A percentile compares a stretch with the other conserved stretches of the same genome.
Evolutionary conservation across 2,113 vertebrate species (phyloP).

Genomic region (Hydropotes inermis): DNA sequence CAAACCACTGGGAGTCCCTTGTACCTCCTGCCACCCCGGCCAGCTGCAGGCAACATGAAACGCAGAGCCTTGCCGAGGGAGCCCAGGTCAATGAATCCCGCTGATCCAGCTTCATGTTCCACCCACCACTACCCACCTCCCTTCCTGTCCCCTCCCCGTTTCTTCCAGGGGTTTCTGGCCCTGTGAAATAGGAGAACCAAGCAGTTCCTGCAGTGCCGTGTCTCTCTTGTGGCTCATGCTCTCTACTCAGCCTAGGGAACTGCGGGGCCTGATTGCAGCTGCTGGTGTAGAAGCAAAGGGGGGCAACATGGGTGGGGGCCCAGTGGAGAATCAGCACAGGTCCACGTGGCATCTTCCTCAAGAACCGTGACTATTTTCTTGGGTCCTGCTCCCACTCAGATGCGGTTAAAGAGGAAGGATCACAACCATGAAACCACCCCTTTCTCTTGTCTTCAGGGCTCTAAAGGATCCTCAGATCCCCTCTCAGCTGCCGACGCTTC

Average conservation of each 20-base stretch:
- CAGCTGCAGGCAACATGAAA: neutral
- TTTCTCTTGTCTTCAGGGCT: too few species aligned
- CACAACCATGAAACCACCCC: too few species aligned
- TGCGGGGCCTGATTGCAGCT: neutral
- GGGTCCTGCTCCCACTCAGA: neutral
- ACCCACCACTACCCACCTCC: neutral
- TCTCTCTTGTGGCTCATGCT: neutral
- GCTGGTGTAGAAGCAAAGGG: neutral
- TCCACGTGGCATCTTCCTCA: neutral
- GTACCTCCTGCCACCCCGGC: neutral
- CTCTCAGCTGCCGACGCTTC: too few species aligned
- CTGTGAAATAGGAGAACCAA: neutral
- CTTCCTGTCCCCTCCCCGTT: neutral
- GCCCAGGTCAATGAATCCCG: neutral
- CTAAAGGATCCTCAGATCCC: too few species aligned
- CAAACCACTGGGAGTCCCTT: neutral
- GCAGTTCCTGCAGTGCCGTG: neutral
- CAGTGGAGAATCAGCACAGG: neutral
- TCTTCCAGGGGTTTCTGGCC: neutral
- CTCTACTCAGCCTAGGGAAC: too few species aligned
- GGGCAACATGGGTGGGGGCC: rapidly evolving
- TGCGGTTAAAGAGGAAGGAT: too few species aligned
- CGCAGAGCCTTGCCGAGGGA: neutral
- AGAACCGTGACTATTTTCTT: neutral
- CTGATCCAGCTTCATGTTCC: neutral